Evolutionary conservation across 2,113 vertebrate species (phyloP), one percentile per base, ranked within the genome.

Genomic region (Poeciliopsis turrubarensis): DNA sequence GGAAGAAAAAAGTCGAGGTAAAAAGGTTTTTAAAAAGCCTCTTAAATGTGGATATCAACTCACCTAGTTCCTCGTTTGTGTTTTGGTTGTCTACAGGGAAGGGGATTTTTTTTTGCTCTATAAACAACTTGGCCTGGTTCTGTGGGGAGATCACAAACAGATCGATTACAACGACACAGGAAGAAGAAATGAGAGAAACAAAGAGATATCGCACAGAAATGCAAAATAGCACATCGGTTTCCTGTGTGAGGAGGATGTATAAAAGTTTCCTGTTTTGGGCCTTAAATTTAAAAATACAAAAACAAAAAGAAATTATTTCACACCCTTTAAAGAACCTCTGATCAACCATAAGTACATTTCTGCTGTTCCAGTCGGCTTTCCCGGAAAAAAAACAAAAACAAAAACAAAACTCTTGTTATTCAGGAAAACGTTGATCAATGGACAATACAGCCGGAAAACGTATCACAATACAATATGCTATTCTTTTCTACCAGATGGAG

Each of bases 1-100:
- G 67, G 84, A 29, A 75, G 29, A 72, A 70, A 13, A 27, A 2
- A 0, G 4, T 1, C 1, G 1, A 25, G 9, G 54, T 26, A 11
- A 77, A 57, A 10, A 2, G 44, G 19, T 4, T n/a, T 2, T 11
- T n/a, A 10, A 14, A 75, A 41, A 6, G 0, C 26, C 57, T 39
- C 27, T 44, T 3, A 0, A 41, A 54, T 4, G 1, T 6, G 32
- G 41, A 22, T 15, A 71, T 51, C 7, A 17, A 65, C 96, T 93
- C 90, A 99, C 98, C 97, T 7, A 99, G 87, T 75, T 99, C 98
- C 88, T 99, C 98, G 78, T 98, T 98, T 76, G 94, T 97, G 92
- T 94, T 96, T 78, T 94, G 95, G 83, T 96, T 96, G 34, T 96
- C 96, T 31, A 96, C 96, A 22, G 97, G 94, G 93, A 99, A 99